Base-by-base conservation (phyloP, 2,797 vertebrate genomes). In the Discoglossus pictus region DNA sequence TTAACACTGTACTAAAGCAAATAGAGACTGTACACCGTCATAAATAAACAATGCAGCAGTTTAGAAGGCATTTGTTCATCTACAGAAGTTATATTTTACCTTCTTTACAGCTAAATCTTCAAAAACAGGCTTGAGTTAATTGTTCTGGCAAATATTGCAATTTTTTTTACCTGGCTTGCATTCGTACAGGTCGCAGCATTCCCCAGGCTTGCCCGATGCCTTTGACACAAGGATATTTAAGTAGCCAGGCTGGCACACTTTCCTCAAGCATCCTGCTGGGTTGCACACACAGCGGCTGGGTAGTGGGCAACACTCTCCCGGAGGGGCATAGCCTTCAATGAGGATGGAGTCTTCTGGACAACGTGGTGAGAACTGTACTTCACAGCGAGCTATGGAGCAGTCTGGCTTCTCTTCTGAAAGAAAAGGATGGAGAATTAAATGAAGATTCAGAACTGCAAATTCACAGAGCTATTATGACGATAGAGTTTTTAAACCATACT, bases 141-240 rank as follows among this genome's bases (percentile, higher is more conserved):
- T n/a, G n/a, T n/a, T n/a, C n/a, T n/a, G n/a, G n/a, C n/a, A n/a
- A n/a, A n/a, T n/a, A n/a, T n/a, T n/a, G n/a, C n/a, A n/a, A n/a
- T n/a, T 58, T 73, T 3, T 86, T 5, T 75, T 74, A 95, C 93
- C 93, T 87, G 92, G 92, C 81, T 95, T 95, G 87, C 93, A 95
- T 82, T 95, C 93, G 76, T 93, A 94, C 65, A 93, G 90, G 82
- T 95, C 93, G 74, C 93, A 95, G 77, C 93, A 95, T 78, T 95
- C 91, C 24, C 93, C 93, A 1, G 93, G 93, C 65, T 93, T 93
- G 77, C 92, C 92, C 18, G 92, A 93, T 72, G 92, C 92, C 78
- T 93, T 95, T 39, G 93, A 93, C 74, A 94, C 90, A 58, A 94
- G 77, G 71, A 94, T 94, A 79, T 93, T 94, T 83, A 93, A 88